Conservation (phyloP, 2,797 vertebrate genomes). For the Centropyge bicolor region DNA sequence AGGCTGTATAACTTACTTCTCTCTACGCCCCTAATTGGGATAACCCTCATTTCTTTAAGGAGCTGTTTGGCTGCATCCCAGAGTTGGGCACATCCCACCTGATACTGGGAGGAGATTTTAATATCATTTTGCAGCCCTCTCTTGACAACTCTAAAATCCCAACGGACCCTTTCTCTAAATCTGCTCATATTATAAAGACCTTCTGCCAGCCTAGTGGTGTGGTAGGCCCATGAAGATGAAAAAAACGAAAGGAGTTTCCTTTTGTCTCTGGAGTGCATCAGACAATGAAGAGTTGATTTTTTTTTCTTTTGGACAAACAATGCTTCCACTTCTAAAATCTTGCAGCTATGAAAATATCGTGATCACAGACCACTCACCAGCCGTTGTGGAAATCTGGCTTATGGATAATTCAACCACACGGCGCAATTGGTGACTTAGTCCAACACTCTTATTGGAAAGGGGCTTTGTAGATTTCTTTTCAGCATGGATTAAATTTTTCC, state of each 20-base stretch:
- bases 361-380: not conserved
- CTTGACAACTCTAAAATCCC: not conserved
- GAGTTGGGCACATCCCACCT: not conserved
- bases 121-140: not conserved
- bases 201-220: slow-evolving; percentile 4
- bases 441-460: not conserved
- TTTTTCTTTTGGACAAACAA: not conserved
- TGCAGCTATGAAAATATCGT: not conserved
- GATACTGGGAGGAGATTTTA: not conserved
- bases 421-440: not conserved
- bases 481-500: slow-evolving; percentile 11
- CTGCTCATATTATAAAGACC: not conserved
- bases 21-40: too few species aligned
- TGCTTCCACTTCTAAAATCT: not conserved
- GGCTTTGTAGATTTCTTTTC: not conserved
- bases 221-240: not conserved
- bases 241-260: not conserved
- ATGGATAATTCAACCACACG: not conserved
- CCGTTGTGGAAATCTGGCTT: not conserved
- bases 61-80: not conserved
- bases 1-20: too few species aligned
- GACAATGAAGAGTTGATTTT: not conserved
- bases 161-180: not conserved
- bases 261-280: not conserved
- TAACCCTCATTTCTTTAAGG: not conserved